These are phyloP conservation scores for Drosophila lacteicornis DNA, from an alignment of 1,140 invertebrate genomes.

Conservation along the genomic window DNA sequence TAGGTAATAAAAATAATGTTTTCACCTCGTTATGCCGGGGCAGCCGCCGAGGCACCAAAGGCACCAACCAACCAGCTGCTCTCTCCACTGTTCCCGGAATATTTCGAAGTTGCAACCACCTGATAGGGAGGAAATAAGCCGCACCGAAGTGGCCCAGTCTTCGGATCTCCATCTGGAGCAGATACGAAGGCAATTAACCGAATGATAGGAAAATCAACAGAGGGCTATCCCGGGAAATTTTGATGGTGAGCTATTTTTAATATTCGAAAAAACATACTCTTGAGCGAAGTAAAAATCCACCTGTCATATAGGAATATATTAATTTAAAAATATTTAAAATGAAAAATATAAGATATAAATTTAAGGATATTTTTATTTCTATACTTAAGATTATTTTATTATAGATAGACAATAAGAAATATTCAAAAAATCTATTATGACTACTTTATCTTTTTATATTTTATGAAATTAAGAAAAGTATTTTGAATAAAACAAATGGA, in stretches of 20 bases:
- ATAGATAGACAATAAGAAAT: no score
- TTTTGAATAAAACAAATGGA: no score
- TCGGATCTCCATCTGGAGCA: conserved; percentile 24
- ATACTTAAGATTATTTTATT: no score
- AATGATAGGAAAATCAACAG: conserved; percentile 36
- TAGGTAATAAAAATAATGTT: conserved; percentile 84
- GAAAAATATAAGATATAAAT: no score
- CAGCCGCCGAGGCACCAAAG: conserved; percentile 13
- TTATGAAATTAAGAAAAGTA: no score
- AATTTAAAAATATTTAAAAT: no score
- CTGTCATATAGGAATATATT: not conserved
- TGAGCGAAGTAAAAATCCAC: not conserved
- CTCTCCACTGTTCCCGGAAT: conserved; percentile 35
- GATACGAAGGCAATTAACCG: conserved; percentile 16
- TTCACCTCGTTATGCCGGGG: conserved; percentile 69
- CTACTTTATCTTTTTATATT: no score
- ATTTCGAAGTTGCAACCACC: conserved; percentile 35
- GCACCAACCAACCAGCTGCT: conserved; percentile 41
- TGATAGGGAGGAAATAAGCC: conserved; percentile 23
- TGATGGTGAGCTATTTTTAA: not conserved
- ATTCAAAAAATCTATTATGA: no score
- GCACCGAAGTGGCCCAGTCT: conserved; percentile 14
- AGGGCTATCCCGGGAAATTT: conserved; percentile 10
- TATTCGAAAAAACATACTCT: not conserved
- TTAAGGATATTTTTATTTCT: no score